Conservation (phyloP, 2,888 invertebrate species). For the Drosophila atripex region DNA sequence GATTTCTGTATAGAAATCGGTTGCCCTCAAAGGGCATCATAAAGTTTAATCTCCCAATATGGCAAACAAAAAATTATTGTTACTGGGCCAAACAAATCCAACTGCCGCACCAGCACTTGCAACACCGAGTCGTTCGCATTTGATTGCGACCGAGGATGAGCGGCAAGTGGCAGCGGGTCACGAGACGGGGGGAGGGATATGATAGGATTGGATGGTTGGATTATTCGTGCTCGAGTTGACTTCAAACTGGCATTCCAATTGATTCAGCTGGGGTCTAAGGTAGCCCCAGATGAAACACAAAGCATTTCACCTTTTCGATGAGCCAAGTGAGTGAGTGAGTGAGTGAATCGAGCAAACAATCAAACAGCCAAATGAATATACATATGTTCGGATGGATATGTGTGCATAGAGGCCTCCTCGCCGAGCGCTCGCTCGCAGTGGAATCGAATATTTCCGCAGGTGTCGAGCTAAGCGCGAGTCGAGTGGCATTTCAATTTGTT, state of each 20-base stretch:
- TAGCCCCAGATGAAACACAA: slow-evolving; percentile 38
- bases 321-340: slow-evolving; percentile 38
- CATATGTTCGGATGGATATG: slow-evolving; percentile 19
- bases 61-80: slow-evolving; percentile 39
- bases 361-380: slow-evolving; percentile 20
- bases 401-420: slow-evolving; percentile 36
- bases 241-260: slow-evolving; percentile 69
- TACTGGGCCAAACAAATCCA: slow-evolving; percentile 8
- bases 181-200: neutral
- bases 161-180: too few species aligned
- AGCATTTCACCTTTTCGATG: slow-evolving; percentile 70
- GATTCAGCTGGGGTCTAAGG: slow-evolving; percentile 60
- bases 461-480: slow-evolving; percentile 55
- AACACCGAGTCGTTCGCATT: slow-evolving; percentile 16
- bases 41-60: slow-evolving; percentile 38
- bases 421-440: slow-evolving; percentile 28
- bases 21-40: slow-evolving; percentile 33
- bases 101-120: slow-evolving; percentile 6
- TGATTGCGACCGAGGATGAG: slow-evolving; percentile 15
- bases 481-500: slow-evolving; percentile 75
- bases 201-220: slow-evolving; percentile 38
- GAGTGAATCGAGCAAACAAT: neutral
- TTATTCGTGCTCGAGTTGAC: slow-evolving; percentile 47
- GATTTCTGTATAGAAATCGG: slow-evolving; percentile 8
- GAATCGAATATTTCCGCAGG: slow-evolving; percentile 75